Conservation (phyloP, 2,113 vertebrate genomes). For the Etheostoma spectabile region DNA sequence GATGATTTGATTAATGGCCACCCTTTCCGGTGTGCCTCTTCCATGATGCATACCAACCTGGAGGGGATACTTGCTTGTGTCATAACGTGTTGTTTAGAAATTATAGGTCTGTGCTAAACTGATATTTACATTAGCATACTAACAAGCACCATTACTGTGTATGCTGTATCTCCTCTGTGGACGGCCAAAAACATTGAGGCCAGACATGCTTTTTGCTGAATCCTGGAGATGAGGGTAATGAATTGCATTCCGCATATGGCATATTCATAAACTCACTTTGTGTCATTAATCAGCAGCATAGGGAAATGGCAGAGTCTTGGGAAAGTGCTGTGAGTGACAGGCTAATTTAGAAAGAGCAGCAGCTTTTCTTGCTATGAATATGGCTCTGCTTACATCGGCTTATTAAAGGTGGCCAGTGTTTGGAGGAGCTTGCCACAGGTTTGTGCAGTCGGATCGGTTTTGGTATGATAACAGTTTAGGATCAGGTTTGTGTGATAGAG, state of each 20-base stretch:
- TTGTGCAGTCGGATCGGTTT: conserved; percentile 16
- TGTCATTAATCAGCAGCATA: conserved; percentile 84
- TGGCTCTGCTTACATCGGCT: conserved; percentile 68
- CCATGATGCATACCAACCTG: conserved; percentile 65
- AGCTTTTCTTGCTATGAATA: conserved; percentile 69
- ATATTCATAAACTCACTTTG: conserved; percentile 85
- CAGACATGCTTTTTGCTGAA: conserved; percentile 74
- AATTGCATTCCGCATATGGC: conserved; percentile 84
- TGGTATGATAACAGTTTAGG: conserved; percentile 17
- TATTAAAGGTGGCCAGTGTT: conserved; percentile 74
- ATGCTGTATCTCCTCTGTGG: conserved; percentile 76
- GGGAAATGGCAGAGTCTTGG: conserved; percentile 81
- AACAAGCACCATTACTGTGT: conserved; percentile 80
- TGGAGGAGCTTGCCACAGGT: neutral
- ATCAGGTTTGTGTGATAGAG: conserved; percentile 34
- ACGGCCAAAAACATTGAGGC: conserved; percentile 74
- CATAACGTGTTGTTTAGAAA: conserved; percentile 61
- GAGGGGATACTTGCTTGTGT: conserved; percentile 55
- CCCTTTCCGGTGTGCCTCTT: conserved; percentile 53
- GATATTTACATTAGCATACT: conserved; percentile 88
- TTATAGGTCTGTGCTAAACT: conserved; percentile 76
- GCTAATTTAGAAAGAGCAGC: conserved; percentile 83
- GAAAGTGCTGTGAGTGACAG: conserved; percentile 82
- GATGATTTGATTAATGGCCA: conserved; percentile 78
- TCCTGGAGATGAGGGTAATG: conserved; percentile 83